Percentiles rank a stretch among this genome's conserved stretches.
phyloP scores from a whole-genome alignment of 2,888 invertebrate species.

The Drosophila prolongata region DNA sequence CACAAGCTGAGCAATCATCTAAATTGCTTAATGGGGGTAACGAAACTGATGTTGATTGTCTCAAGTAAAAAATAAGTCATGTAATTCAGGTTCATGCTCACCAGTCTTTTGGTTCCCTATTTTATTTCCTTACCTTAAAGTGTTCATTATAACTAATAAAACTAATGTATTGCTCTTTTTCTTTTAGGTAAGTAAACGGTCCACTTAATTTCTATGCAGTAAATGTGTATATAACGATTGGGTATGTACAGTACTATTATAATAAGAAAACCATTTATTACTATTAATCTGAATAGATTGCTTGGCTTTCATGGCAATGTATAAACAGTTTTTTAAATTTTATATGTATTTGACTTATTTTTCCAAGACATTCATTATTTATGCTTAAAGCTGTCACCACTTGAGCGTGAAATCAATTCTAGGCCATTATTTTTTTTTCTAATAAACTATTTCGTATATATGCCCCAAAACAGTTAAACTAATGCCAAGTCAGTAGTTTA shows the following conservation, averaged over 20 bases:
- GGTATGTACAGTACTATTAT: slow-evolving; percentile 2
- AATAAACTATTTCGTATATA: slow-evolving; percentile 60
- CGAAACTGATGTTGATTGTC: slow-evolving; percentile 22
- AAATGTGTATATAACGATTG: not conserved
- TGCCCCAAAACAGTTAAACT: slow-evolving; percentile 16
- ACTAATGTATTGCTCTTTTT: slow-evolving; percentile 9
- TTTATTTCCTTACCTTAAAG: not conserved
- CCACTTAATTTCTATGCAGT: not conserved
- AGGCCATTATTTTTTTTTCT: slow-evolving; percentile 44
- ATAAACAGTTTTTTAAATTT: not conserved
- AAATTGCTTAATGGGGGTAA: slow-evolving; percentile 23
- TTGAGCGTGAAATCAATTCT: slow-evolving; percentile 59
- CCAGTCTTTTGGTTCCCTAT: slow-evolving; percentile 5
- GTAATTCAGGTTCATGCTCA: not conserved
- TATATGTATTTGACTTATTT: not conserved
- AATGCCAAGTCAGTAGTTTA: slow-evolving; percentile 7
- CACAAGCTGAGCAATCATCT: slow-evolving; percentile 20
- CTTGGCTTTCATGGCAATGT: not conserved
- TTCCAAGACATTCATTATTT: slow-evolving; percentile 21
- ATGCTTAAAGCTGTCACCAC: slow-evolving; percentile 1
- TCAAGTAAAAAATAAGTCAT: slow-evolving; percentile 6
- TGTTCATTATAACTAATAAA: slow-evolving; percentile 5
- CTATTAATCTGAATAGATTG: not conserved
- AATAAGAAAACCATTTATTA: not conserved
- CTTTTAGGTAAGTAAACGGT: slow-evolving; percentile 19